Conservation (phyloP, 2,797 vertebrate species). For the Uromys caudimaculatus region DNA sequence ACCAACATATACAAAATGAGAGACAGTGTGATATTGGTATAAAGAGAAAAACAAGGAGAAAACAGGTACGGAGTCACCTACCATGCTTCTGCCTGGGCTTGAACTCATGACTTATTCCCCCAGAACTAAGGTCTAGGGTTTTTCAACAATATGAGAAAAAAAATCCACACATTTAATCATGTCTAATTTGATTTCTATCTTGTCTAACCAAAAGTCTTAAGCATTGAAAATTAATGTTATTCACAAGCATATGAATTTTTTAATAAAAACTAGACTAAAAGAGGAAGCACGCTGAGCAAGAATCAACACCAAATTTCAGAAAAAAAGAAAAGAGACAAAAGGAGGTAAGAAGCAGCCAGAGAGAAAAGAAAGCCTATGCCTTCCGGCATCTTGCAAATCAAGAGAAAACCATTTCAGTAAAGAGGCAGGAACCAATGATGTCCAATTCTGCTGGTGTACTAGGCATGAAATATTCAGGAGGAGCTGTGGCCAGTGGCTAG, state of each 20-base stretch:
- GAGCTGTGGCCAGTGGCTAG: neutral
- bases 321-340: neutral
- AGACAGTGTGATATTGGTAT: neutral
- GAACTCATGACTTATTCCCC: neutral
- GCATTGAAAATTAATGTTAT: neutral
- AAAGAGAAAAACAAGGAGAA: neutral
- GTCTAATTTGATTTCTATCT: neutral
- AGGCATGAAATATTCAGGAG: neutral
- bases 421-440: neutral
- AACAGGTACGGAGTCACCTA: neutral
- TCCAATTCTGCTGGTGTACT: neutral
- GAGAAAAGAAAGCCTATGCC: neutral
- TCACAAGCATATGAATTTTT: neutral
- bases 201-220: conserved; percentile 17
- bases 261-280: neutral
- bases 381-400: neutral
- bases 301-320: conserved; percentile 13
- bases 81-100: neutral
- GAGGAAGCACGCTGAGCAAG: neutral
- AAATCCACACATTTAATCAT: neutral
- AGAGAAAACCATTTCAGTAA: neutral
- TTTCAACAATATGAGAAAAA: neutral
- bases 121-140: neutral
- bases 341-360: neutral
- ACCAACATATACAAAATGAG: neutral